Conservation (phyloP, 1,140 invertebrate genomes). For the Uloborus diversus region DNA sequence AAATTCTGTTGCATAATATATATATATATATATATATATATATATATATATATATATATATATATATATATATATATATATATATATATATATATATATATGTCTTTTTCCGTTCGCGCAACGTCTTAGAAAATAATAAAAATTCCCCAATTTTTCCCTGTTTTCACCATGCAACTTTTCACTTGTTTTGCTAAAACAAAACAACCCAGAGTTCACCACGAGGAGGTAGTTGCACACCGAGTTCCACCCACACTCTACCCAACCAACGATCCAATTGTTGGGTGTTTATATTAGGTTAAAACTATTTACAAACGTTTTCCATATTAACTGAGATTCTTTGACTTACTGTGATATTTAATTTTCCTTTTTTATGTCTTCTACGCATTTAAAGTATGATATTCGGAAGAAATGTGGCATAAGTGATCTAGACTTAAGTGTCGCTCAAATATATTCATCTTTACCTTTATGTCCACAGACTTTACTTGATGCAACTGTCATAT, state of each 20-base stretch:
- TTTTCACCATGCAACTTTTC: background rate
- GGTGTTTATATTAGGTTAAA: constrained; percentile 10
- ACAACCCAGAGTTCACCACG: background rate
- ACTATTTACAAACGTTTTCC: background rate
- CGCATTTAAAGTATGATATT: no score
- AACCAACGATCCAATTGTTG: constrained; percentile 17
- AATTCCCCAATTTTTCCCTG: background rate
- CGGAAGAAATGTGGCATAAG: no score
- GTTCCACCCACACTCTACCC: constrained; percentile 13
- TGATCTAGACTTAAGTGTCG: no score
- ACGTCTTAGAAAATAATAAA: background rate
- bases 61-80: no score
- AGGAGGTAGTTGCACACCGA: constrained; percentile 14
- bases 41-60: no score
- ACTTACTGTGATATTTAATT: background rate
- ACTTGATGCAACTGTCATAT: no score
- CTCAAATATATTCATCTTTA: no score
- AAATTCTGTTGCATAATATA: background rate
- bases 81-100: no score
- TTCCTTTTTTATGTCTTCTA: no score
- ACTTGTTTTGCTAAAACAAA: background rate
- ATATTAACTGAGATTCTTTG: background rate
- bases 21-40: no score
- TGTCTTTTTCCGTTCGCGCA: background rate
- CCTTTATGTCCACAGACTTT: no score